Percentiles rank a stretch among this genome's conserved stretches.
phyloP scores from a whole-genome alignment of 2,888 invertebrate species.

The Empis stercorea region DNA sequence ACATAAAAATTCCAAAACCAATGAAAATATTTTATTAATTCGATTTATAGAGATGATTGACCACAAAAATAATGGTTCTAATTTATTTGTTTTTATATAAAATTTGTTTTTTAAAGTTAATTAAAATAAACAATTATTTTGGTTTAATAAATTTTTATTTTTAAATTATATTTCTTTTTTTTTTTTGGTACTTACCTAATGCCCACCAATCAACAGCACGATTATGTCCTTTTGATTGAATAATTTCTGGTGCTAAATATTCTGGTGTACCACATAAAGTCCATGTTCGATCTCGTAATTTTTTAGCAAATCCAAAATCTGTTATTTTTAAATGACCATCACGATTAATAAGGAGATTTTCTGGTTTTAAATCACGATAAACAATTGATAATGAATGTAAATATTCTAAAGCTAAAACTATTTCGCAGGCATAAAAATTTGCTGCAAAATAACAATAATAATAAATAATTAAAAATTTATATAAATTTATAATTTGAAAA shows the following conservation, averaged over 20 bases:
- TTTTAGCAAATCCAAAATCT: slow-evolving; percentile 96
- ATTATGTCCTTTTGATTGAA: slow-evolving; percentile 95
- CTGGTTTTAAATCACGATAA: slow-evolving; percentile 82
- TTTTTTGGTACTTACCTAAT: slow-evolving; percentile 48
- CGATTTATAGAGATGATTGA: too few species aligned
- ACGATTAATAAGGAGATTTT: slow-evolving; percentile 81
- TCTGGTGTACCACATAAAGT: slow-evolving; percentile 95
- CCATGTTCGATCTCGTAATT: slow-evolving; percentile 89
- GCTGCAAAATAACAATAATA: too few species aligned
- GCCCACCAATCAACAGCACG: slow-evolving; percentile 99
- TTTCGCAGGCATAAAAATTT: slow-evolving; percentile 90
- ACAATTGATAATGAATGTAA: slow-evolving; percentile 81
- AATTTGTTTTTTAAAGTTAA: too few species aligned
- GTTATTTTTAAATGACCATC: slow-evolving; percentile 95
- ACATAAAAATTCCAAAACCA: too few species aligned
- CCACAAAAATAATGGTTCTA: too few species aligned
- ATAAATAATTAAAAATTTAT: too few species aligned
- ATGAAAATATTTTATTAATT: too few species aligned
- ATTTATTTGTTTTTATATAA: too few species aligned
- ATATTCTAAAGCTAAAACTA: slow-evolving; percentile 86
- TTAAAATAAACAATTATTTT: neutral
- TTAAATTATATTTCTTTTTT: neutral
- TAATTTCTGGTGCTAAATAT: slow-evolving; percentile 93
- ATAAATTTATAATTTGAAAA: neutral
- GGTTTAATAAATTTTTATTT: neutral